Evolutionary conservation across 2,797 vertebrate genomes (phyloP), one percentile per base, ranked within the genome.

Genomic region (Rhinoraja longicauda): DNA sequence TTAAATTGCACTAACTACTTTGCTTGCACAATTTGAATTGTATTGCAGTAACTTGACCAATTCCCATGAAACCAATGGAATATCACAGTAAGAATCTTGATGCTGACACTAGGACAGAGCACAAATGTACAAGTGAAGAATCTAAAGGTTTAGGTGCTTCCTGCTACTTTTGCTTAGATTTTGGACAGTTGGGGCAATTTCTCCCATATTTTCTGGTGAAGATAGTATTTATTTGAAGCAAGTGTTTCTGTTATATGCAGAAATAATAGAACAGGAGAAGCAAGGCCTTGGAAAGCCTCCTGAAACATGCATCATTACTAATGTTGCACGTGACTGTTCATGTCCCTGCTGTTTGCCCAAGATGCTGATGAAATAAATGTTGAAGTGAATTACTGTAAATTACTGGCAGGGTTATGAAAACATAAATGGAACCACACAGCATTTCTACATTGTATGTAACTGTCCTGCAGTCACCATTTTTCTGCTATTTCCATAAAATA

Each of bases 401-500:
- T 29, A 59, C 1, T 10, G 24, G 10, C 12, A 59, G 5, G 81
- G 26, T 29, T 84, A 29, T 59, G n/a, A 75, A 29, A 24, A 59
- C 59, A 32, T 59, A 64, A 6, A 32, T 17, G 15, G 59, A 15
- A 13, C 59, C 12, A 10, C 62, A 88, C n/a, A 29, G n/a, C n/a
- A 0, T 88, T 73, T n/a, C 84, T 32, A 9, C 21, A 62, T 13
- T 86, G 26, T 12, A 17, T 59, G 29, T 72, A n/a, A 79, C 78
- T 10, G 3, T 73, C 12, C 67, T 72, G 10, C 13, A 45, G 2
- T 72, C 24, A 67, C 78, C n/a, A 32, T 19, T 53, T 45, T 24
- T 75, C 12, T 92, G 36, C 70, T 92, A 70, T 92, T 75, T 26
- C 90, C 72, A 39, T 92, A 92, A 91, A 73, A 75, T 8, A 39